Base-by-base conservation (phyloP, 1,140 invertebrate genomes). In the Cyphomyrmex costatus region DNA sequence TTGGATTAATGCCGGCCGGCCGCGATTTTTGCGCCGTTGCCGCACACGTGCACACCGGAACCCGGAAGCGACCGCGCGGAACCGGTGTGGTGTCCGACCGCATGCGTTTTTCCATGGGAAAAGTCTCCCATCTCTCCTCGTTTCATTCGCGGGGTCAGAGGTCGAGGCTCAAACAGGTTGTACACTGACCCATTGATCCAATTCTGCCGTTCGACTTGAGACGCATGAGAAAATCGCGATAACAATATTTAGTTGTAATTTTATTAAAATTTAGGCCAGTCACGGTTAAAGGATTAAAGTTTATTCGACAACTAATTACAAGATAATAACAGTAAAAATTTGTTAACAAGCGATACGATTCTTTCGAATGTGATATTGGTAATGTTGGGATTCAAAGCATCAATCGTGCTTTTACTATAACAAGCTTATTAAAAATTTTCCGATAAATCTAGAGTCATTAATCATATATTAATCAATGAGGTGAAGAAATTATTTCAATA, bases 51-150 rank as follows among this genome's bases (percentile, higher is more conserved):
- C 89, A 83, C 46, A 70, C 63, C 73, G 68, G 79, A 91, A 94
- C 93, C 93, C 93, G 94, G 94, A 94, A 94, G 93, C 89, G 84
- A 63, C 78, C 86, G 85, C 73, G 21, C 42, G 61, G 63, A 88
- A 90, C 90, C 86, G 89, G 87, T 86, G 85, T 78, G 73, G 78
- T 92, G 92, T 88, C 77, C 66, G 27, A 58, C 60, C 82, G 30
- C 30, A 21, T 68, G 51, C 79, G 88, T 68, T 93, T 94, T 93
- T 94, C 91, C 91, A 94, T 94, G 93, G 90, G 93, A 94, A 94
- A 93, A 90, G 80, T 88, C 65, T 90, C 51, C 74, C 68, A 58
- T 89, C 68, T 74, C 51, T 56, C n/a, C 53, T 27, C 63, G 73
- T 80, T 66, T 60, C 27, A 49, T 77, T 49, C 5, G 49, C 70